Evolutionary conservation across 2,113 vertebrate genomes (phyloP).

Genomic region (Hippopotamus amphibius): DNA sequence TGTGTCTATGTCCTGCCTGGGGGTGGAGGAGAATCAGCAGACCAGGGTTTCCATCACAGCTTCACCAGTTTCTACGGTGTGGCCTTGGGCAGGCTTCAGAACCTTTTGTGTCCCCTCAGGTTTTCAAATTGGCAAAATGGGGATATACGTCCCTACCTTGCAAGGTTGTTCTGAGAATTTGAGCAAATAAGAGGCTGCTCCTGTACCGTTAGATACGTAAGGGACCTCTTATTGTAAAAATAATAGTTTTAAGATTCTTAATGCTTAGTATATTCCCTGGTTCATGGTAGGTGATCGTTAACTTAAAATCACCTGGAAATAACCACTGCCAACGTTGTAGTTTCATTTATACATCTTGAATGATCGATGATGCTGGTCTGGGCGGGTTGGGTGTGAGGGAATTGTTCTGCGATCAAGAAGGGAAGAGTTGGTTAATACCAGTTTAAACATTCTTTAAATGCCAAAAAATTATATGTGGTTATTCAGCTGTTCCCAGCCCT

Average conservation of each 20-base stretch:
- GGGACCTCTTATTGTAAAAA: slow-evolving; percentile 6
- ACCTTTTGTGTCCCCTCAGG: not conserved
- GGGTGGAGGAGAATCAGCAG: not conserved
- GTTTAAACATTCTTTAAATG: slow-evolving; percentile 12
- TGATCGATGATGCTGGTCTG: not conserved
- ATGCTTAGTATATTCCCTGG: not conserved
- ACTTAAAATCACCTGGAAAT: slow-evolving; percentile 8
- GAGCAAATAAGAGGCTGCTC: not conserved
- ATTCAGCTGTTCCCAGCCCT: not conserved
- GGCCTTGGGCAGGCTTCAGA: not conserved
- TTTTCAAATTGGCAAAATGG: slow-evolving; percentile 56
- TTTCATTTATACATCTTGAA: not conserved
- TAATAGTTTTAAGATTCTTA: not conserved
- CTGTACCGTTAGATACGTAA: not conserved
- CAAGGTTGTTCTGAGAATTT: not conserved
- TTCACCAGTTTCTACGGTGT: not conserved
- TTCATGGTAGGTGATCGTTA: not conserved
- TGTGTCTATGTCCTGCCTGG: not conserved
- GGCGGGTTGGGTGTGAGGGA: not conserved
- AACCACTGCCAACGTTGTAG: not conserved
- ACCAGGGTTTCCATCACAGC: not conserved
- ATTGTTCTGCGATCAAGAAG: not conserved
- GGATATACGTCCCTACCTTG: not conserved
- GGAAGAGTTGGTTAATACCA: not conserved
- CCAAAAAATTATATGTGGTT: not conserved